Conservation (phyloP, 2,888 invertebrate species). For the Oithona nana region DNA sequence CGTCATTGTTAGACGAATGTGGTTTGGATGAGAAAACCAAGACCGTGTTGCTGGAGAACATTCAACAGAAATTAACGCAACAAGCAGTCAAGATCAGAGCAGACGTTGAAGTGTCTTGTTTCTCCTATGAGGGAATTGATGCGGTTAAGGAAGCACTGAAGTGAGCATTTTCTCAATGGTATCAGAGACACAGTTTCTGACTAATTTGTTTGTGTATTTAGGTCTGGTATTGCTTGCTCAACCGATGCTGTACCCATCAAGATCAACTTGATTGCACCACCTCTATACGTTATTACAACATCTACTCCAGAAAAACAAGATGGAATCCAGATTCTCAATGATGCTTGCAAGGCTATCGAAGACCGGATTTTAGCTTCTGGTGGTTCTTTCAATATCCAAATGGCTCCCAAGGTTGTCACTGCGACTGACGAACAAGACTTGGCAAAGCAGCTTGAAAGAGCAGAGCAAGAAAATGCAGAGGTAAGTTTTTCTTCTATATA, state of each 20-base stretch:
- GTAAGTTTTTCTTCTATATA: constrained; percentile 42
- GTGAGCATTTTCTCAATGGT: neutral
- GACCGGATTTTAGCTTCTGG: constrained; percentile 55
- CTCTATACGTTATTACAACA: constrained; percentile 93
- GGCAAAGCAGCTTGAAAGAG: constrained; percentile 74
- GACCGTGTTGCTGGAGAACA: constrained; percentile 34
- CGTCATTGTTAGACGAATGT: constrained; percentile 84
- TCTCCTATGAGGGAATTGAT: constrained; percentile 89
- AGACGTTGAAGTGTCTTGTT: constrained; percentile 71
- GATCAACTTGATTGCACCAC: constrained; percentile 96
- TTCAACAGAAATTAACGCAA: constrained; percentile 61
- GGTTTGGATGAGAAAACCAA: constrained; percentile 78
- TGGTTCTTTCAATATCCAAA: constrained; percentile 82
- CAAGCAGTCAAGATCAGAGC: constrained; percentile 90
- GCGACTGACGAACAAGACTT: constrained; percentile 93
- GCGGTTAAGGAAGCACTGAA: constrained; percentile 56
- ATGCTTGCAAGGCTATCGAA: constrained; percentile 71
- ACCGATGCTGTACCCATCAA: constrained; percentile 87
- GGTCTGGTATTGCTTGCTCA: constrained; percentile 69
- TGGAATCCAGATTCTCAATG: constrained; percentile 69
- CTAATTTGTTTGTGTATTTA: constrained; percentile 48
- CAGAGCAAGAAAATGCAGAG: constrained; percentile 83
- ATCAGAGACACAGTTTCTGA: no score
- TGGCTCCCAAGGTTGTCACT: constrained; percentile 67
- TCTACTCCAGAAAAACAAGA: constrained; percentile 90